Base-by-base conservation (phyloP, 2,888 invertebrate genomes). In the Philereme transversata region DNA sequence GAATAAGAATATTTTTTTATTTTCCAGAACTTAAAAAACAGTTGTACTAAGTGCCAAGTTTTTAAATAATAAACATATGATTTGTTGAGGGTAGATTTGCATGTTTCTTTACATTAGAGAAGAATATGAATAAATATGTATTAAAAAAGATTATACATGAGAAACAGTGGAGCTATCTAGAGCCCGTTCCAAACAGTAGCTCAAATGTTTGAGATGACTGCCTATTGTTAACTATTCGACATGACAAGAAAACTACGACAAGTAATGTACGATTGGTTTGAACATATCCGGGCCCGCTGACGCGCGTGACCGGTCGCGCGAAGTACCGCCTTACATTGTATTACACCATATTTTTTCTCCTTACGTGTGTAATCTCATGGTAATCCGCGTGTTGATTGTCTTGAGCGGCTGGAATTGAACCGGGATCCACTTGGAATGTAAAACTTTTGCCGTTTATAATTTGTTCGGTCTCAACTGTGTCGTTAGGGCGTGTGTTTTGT, bases 271-370 rank as follows among this genome's bases (percentile, higher is more conserved):
- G 53, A 53, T 52, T 51, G 57, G 57, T 56, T 43, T 43, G 43
- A 10, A 43, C 22, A 22, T 22, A 22, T 22, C 22, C 54, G 62
- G 62, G 60, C 49, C 49, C 63, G 50, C 64, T 45, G 62, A 52
- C 62, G 66, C 35, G 69, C 74, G 74, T 74, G 76, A 70, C 72
- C 71, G 62, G 73, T 66, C 59, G 62, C 47, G 57, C 65, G 65
- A 72, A 65, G 63, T 67, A 55, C 63, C 61, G 49, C 68, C 72
- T 74, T 73, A 72, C 70, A 65, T 71, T 68, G 71, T 73, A 76
- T 73, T 71, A 72, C 70, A 69, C 71, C 72, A 72, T 72, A 71
- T 72, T 71, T 69, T 66, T 70, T 63, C 66, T 62, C 65, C 66
- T 68, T 62, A 70, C 70, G 70, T 68, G 68, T 67, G 70, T 70